Evolutionary conservation across 1,140 invertebrate genomes (phyloP).

Genomic region (Cryptotermes secundus): DNA sequence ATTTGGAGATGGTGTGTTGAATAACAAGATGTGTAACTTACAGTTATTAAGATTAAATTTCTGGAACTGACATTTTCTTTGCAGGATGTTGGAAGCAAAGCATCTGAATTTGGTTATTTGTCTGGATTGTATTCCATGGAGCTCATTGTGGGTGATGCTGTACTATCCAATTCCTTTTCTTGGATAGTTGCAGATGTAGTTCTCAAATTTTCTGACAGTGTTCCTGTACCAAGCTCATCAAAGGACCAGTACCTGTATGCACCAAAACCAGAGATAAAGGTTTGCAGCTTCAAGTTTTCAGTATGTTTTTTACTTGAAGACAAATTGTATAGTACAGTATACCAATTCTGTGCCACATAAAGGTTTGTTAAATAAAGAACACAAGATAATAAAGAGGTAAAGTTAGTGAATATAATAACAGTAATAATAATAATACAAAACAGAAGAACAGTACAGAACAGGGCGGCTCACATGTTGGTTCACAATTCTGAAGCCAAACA

Average conservation of each 20-base stretch:
- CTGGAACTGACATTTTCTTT: constrained; percentile 42
- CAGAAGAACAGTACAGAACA: no score
- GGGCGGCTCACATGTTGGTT: no score
- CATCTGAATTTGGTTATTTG: constrained; percentile 75
- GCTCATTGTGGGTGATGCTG: constrained; percentile 86
- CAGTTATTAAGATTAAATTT: no score
- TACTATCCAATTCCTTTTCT: constrained; percentile 83
- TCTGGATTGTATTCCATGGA: constrained; percentile 82
- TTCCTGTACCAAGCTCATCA: constrained; percentile 43
- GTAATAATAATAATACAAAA: no score
- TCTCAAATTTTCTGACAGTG: constrained; percentile 65
- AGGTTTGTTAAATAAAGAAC: no score
- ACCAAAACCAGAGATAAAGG: constrained; percentile 82
- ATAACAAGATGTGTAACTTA: no score
- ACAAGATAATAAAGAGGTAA: no score
- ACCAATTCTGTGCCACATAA: no score
- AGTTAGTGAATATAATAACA: no score
- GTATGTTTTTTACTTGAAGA: background rate
- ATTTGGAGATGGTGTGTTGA: no score
- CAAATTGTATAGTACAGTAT: no score
- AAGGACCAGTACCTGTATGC: constrained; percentile 50
- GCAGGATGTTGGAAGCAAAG: constrained; percentile 77
- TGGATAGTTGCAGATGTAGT: constrained; percentile 80
- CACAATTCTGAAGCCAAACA: no score
- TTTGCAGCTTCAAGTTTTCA: constrained; percentile 42